Conservation (phyloP, 2,888 invertebrate species). For the Phengaris arion region DNA sequence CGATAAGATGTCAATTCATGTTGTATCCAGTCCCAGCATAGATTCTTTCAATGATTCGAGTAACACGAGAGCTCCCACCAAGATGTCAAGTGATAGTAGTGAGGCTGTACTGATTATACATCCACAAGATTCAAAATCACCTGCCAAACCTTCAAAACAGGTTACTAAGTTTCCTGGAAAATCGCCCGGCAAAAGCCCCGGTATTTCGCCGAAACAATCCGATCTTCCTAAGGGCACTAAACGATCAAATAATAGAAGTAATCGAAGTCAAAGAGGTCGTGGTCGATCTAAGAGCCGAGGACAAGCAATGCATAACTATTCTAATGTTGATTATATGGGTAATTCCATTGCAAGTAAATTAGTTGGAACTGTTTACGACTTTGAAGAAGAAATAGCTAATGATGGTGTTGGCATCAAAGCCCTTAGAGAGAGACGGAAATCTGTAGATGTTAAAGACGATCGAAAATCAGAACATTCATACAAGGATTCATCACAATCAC, state of each 20-base stretch:
- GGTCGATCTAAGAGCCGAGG: constrained; percentile 73
- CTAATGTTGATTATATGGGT: constrained; percentile 71
- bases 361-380: constrained; percentile 93
- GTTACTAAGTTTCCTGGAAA: constrained; percentile 82
- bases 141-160: constrained; percentile 74
- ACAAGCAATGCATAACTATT: constrained; percentile 51
- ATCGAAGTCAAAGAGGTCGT: constrained; percentile 70
- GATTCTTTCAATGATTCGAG: constrained; percentile 61
- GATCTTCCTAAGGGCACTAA: constrained; percentile 67
- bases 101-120: constrained; percentile 56
- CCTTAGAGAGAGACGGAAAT: constrained; percentile 88
- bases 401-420: constrained; percentile 88
- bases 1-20: constrained; percentile 63
- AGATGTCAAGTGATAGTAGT: constrained; percentile 62
- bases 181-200: constrained; percentile 84
- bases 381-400: constrained; percentile 89
- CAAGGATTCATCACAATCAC: constrained; percentile 79
- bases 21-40: constrained; percentile 62
- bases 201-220: constrained; percentile 83
- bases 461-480: constrained; percentile 77
- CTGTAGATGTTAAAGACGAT: constrained; percentile 83
- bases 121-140: constrained; percentile 60
- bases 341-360: constrained; percentile 89
- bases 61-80: constrained; percentile 54
- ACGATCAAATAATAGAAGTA: constrained; percentile 61